Conservation (phyloP, 2,797 vertebrate species). For the Lacerta agilis region DNA sequence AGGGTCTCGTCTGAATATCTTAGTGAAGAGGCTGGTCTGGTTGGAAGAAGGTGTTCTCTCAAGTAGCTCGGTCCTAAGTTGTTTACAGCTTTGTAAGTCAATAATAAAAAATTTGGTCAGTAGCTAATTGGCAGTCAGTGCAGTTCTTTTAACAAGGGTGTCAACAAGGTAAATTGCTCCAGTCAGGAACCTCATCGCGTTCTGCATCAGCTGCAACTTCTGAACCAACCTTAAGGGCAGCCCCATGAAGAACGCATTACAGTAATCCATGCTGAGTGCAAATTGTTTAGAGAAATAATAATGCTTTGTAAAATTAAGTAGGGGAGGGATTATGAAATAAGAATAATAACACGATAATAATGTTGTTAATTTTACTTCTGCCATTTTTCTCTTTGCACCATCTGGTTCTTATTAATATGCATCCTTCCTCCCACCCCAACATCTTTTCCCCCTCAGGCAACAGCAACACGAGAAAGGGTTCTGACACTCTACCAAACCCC, state of each 20-base stretch:
- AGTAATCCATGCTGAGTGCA: not conserved
- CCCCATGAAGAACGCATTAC: not conserved
- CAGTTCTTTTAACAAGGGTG: no score
- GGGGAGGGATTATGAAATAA: not conserved
- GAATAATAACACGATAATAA: not conserved
- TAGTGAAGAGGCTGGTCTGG: no score
- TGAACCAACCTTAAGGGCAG: not conserved
- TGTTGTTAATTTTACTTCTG: not conserved
- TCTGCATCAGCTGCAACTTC: not conserved
- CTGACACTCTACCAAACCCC: not conserved
- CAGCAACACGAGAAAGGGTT: not conserved
- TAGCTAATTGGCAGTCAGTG: no score
- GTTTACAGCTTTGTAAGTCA: no score
- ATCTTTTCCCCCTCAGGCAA: not conserved
- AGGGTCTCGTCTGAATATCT: no score
- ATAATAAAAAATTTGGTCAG: no score
- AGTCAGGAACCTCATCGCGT: no score
- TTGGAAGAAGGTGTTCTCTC: no score
- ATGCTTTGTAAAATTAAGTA: not conserved
- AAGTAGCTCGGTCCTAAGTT: no score
- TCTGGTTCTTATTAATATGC: not conserved
- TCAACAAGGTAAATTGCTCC: no score
- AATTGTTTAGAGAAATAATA: not conserved
- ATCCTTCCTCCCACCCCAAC: not conserved
- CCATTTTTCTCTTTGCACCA: not conserved